These are phyloP conservation scores for Drosophila subobscura DNA, from an alignment of 1,140 invertebrate genomes.

Conservation along the genomic window DNA sequence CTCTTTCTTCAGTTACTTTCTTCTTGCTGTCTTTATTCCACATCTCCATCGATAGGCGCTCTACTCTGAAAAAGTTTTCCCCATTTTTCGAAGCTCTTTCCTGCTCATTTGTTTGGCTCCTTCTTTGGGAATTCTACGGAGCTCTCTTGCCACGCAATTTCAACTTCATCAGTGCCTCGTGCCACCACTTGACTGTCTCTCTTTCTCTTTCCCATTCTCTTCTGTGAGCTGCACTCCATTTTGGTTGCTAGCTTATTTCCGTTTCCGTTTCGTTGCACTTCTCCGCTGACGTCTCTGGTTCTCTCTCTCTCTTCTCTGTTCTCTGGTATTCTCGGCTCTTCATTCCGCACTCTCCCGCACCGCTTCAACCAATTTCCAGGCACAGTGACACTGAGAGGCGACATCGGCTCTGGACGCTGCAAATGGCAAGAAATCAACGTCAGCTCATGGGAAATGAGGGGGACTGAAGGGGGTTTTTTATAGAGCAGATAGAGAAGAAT, in stretches of 20 bases:
- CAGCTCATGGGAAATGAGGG: conserved; percentile 35
- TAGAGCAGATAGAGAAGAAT: not conserved
- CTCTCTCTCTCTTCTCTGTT: too few relatives aligned
- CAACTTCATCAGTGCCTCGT: too few relatives aligned
- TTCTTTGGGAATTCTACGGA: too few relatives aligned
- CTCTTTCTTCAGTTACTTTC: too few relatives aligned
- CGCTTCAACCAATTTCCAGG: conserved; percentile 65
- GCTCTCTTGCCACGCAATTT: too few relatives aligned
- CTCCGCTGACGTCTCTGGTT: too few relatives aligned
- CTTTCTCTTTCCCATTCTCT: conserved; percentile 4
- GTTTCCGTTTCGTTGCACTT: conserved; percentile 21
- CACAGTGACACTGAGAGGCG: conserved; percentile 67
- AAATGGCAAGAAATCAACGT: conserved; percentile 80
- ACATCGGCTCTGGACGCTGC: conserved; percentile 68
- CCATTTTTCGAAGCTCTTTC: too few relatives aligned
- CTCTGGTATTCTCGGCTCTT: not conserved
- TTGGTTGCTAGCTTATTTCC: conserved; percentile 39
- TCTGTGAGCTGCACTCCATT: not conserved
- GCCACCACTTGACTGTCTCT: not conserved
- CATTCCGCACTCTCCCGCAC: not conserved
- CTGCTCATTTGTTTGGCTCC: too few relatives aligned
- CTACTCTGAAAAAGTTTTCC: too few relatives aligned
- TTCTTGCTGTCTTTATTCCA: too few relatives aligned
- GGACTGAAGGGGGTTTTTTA: not conserved
- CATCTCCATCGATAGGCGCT: too few relatives aligned